Percentiles rank a stretch among this genome's conserved stretches.
Conservation (phyloP, 2,888 invertebrate species). For the Candidula unifasciata region DNA sequence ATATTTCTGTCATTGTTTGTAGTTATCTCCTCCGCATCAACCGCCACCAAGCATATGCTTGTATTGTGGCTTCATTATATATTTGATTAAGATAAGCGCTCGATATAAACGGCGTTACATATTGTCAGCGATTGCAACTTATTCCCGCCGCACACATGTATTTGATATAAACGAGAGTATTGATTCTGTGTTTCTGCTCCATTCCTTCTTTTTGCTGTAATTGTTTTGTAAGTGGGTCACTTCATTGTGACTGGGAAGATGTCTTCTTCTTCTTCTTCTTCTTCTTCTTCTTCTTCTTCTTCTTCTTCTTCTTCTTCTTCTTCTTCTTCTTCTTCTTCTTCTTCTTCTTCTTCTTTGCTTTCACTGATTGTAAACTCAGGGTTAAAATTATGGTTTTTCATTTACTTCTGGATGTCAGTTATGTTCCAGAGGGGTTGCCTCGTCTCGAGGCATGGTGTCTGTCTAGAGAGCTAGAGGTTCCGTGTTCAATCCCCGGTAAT, state of each 20-base stretch:
- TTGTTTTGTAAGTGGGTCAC: not conserved
- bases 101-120: too few relatives aligned
- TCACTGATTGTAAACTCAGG: too few relatives aligned
- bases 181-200: not conserved
- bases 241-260: not conserved
- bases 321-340: constrained; percentile 1
- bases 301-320: not conserved
- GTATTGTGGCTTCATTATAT: not conserved
- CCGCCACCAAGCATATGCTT: constrained; percentile 5
- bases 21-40: constrained; percentile 8
- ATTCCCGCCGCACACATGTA: not conserved
- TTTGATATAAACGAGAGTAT: not conserved
- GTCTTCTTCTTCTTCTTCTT: constrained; percentile 16
- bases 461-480: too few relatives aligned
- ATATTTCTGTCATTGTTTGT: constrained; percentile 20
- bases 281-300: not conserved
- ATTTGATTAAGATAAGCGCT: constrained; percentile 13
- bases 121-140: not conserved
- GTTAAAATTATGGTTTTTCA: too few relatives aligned
- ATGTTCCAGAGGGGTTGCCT: too few relatives aligned
- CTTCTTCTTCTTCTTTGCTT: too few relatives aligned
- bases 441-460: too few relatives aligned
- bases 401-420: too few relatives aligned
- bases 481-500: too few relatives aligned
- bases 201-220: not conserved